phyloP scores from a whole-genome alignment of 2,113 vertebrate genomes.

The Pachycephala philippinensis region DNA sequence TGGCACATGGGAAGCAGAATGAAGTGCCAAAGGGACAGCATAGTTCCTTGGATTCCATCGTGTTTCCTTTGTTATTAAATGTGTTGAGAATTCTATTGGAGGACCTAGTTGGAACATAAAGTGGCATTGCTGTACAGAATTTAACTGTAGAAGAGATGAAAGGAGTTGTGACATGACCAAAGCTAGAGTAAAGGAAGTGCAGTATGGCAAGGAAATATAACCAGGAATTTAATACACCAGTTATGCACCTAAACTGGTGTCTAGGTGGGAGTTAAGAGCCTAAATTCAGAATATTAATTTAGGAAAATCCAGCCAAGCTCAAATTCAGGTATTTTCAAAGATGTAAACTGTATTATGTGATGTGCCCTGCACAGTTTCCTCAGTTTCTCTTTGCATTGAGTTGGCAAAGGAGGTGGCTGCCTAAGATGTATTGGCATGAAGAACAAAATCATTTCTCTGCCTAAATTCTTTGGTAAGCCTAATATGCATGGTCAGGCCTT shows the following conservation, averaged over 20 bases:
- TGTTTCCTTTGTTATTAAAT: not conserved
- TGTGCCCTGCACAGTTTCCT: not conserved
- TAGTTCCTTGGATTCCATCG: not conserved
- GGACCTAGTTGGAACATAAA: not conserved
- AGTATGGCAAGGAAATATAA: not conserved
- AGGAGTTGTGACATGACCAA: not conserved
- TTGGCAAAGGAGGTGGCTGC: not conserved
- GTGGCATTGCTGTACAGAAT: not conserved
- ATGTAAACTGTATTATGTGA: not conserved
- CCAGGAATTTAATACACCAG: not conserved
- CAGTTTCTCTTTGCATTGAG: not conserved
- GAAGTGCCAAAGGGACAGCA: not conserved
- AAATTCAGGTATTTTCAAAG: not conserved
- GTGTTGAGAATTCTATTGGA: not conserved
- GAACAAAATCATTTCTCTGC: not conserved
- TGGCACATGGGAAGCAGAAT: not conserved
- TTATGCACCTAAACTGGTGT: not conserved
- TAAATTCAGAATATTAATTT: not conserved
- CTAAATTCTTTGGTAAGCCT: not conserved
- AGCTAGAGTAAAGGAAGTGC: not conserved
- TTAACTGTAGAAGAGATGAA: not conserved
- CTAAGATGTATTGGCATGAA: not conserved
- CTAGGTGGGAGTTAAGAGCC: not conserved
- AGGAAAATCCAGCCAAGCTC: not conserved
- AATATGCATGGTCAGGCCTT: not conserved